phyloP scores from a whole-genome alignment of 2,797 vertebrate genomes.

The Tauraco hartlaubi region DNA sequence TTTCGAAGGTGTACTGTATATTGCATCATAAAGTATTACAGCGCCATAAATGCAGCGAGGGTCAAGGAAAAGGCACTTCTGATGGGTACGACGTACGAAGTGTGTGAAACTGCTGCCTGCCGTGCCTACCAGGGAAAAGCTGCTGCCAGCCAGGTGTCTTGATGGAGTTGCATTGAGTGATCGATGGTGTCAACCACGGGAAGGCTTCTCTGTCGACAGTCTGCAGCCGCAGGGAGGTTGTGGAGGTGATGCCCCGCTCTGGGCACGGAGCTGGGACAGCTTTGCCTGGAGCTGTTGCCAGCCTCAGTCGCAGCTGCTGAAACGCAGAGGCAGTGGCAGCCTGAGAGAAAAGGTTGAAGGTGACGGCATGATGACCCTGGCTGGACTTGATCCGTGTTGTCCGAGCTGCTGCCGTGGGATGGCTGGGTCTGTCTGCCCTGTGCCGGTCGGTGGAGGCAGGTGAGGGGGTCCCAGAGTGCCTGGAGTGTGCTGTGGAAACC shows the following conservation, averaged over 20 bases:
- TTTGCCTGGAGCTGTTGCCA: neutral
- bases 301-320: neutral
- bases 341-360: neutral
- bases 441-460: rapidly evolving
- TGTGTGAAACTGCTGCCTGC: neutral
- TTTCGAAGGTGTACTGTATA: conserved; percentile 7
- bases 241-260: neutral
- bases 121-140: neutral
- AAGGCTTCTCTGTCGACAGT: neutral
- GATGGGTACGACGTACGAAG: neutral
- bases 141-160: neutral
- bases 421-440: neutral
- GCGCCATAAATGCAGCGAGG: neutral
- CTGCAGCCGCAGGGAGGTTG: neutral
- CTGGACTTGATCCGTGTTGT: neutral
- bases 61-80: neutral
- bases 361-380: neutral
- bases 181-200: neutral
- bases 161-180: neutral
- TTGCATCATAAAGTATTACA: conserved; percentile 49
- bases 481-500: neutral
- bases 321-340: neutral
- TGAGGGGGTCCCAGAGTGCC: neutral
- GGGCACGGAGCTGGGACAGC: neutral
- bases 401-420: neutral